These are phyloP conservation scores for Portunus trituberculatus DNA, from an alignment of 1,140 invertebrate genomes.

Conservation along the genomic window DNA sequence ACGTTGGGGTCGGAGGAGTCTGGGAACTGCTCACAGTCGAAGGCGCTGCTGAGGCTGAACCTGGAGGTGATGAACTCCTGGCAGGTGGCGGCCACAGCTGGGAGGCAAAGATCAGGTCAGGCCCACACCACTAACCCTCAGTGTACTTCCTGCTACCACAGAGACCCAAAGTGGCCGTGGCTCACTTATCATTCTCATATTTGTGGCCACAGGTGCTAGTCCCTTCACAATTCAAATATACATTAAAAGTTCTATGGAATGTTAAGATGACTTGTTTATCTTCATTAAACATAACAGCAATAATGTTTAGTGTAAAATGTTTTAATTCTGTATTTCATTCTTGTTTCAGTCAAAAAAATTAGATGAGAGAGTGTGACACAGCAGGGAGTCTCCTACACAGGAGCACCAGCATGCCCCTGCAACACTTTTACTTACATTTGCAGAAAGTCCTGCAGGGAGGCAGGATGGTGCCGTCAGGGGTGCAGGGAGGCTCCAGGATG, in stretches of 20 bases:
- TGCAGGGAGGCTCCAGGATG: conserved; percentile 85
- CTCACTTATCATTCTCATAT: neutral
- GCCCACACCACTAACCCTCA: neutral
- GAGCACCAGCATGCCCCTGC: neutral
- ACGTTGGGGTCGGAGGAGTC: conserved; percentile 81
- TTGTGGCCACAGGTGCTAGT: no score
- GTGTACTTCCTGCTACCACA: neutral
- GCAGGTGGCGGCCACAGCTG: conserved; percentile 84
- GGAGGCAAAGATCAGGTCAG: conserved; percentile 20
- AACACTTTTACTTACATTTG: conserved; percentile 82
- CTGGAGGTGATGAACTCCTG: conserved; percentile 83
- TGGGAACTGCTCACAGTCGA: conserved; percentile 84
- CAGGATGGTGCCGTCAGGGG: conserved; percentile 83
- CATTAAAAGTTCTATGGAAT: no score
- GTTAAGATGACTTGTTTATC: no score
- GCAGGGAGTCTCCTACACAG: neutral
- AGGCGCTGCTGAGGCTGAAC: conserved; percentile 82
- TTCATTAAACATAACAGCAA: no score
- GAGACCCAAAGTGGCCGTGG: neutral
- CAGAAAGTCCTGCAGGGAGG: conserved; percentile 85
- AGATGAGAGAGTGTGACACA: neutral
- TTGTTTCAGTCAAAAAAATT: conserved; percentile 10
- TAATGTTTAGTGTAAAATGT: no score
- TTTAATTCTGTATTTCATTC: neutral
- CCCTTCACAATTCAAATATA: no score